Evolutionary conservation across 2,113 vertebrate species (phyloP).

Genomic region (Choloepus hoffmanni): DNA sequence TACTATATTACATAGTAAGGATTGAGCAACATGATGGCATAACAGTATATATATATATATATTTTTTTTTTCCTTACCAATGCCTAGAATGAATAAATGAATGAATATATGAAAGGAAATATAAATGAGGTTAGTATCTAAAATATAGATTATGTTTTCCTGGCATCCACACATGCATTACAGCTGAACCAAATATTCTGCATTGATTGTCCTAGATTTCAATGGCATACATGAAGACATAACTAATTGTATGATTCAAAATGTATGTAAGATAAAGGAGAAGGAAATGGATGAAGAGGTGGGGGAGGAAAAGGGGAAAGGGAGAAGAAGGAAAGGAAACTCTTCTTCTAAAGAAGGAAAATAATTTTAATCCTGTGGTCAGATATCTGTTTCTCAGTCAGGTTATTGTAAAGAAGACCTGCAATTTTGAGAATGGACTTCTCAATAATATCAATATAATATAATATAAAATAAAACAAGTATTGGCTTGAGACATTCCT

Average conservation of each 20-base stretch:
- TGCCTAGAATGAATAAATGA: not conserved
- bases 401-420: not conserved
- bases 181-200: not conserved
- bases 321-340: fast-evolving
- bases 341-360: not conserved
- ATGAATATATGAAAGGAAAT: not conserved
- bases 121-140: not conserved
- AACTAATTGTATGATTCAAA: not conserved
- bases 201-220: not conserved
- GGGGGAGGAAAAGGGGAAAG: not conserved
- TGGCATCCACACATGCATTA: not conserved
- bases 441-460: not conserved
- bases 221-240: not conserved
- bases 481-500: not conserved
- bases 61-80: not conserved
- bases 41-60: not conserved
- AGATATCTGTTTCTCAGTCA: no score
- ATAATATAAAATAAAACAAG: not conserved
- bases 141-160: not conserved
- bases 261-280: not conserved
- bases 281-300: not conserved
- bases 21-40: not conserved
- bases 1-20: not conserved
- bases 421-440: not conserved
- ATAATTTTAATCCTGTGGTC: not conserved